phyloP scores from a whole-genome alignment of 2,797 vertebrate species.

The Erethizon dorsatum region DNA sequence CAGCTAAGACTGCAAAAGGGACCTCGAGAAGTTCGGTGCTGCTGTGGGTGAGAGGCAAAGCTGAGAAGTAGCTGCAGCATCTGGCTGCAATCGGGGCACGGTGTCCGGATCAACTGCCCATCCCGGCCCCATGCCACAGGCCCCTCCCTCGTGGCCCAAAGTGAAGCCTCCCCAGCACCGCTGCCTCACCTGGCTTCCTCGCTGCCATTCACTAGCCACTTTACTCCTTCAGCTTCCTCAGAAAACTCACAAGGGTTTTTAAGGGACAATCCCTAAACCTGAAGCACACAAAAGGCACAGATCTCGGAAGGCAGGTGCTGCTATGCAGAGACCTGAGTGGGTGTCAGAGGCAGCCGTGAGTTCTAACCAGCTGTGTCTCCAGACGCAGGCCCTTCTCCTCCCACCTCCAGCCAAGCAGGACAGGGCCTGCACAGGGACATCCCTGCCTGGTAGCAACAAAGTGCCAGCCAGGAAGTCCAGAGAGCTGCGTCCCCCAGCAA shows the following conservation, averaged over 20 bases:
- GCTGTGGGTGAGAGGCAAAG: neutral
- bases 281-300: neutral
- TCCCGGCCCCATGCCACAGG: neutral
- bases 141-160: neutral
- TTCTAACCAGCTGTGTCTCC: neutral
- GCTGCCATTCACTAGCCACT: neutral
- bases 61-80: neutral
- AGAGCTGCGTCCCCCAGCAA: neutral
- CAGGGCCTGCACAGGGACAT: neutral
- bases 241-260: slow-evolving; percentile 23
- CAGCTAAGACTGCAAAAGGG: neutral
- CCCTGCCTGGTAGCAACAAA: neutral
- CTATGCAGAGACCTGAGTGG: neutral
- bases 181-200: neutral
- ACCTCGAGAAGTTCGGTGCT: neutral
- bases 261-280: slow-evolving; percentile 16
- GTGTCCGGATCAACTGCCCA: neutral
- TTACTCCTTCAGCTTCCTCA: slow-evolving; percentile 35
- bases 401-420: slow-evolving; percentile 16
- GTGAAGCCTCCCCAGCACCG: neutral
- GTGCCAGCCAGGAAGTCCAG: neutral
- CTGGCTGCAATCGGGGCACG: neutral
- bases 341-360: neutral
- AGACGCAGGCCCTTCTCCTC: neutral
- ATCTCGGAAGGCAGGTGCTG: neutral